Conservation (phyloP, 2,797 vertebrate species). For the Tragopan temminckii region DNA sequence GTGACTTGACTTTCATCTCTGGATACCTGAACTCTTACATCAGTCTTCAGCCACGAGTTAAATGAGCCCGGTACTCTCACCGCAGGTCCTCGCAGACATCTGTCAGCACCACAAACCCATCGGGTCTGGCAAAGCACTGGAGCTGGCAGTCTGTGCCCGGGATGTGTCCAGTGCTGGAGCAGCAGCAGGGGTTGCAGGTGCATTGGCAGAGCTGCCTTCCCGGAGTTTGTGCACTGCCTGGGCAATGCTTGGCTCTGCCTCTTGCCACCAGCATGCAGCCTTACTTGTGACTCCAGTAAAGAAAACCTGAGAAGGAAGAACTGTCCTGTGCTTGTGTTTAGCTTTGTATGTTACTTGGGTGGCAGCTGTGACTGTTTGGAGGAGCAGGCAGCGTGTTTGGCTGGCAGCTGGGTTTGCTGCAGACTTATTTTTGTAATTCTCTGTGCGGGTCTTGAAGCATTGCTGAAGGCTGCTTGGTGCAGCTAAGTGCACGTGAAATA, state of each 20-base stretch:
- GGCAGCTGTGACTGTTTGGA: constrained; percentile 5
- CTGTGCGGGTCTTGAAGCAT: background rate
- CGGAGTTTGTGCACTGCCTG: background rate
- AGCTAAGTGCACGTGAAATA: constrained; percentile 13
- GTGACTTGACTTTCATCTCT: background rate
- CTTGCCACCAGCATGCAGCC: constrained; percentile 50
- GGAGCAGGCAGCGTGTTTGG: background rate
- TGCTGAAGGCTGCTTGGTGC: background rate
- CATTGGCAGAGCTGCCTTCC: constrained; percentile 63
- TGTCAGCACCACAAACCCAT: constrained; percentile 70
- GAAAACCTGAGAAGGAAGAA: constrained; percentile 56
- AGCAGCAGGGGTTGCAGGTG: constrained; percentile 78
- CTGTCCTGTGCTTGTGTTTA: background rate
- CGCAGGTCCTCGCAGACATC: constrained; percentile 75
- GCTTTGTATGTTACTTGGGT: background rate
- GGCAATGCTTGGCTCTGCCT: constrained; percentile 53
- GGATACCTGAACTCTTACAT: background rate
- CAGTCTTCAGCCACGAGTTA: constrained; percentile 65
- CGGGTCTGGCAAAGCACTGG: constrained; percentile 65
- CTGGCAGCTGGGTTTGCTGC: background rate
- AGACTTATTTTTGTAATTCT: background rate
- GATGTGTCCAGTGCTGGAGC: constrained; percentile 74
- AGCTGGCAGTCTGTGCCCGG: constrained; percentile 66
- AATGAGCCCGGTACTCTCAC: constrained; percentile 32
- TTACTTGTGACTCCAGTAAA: constrained; percentile 39